phyloP scores from a whole-genome alignment of 2,797 vertebrate genomes.

The Centropyge bicolor region DNA sequence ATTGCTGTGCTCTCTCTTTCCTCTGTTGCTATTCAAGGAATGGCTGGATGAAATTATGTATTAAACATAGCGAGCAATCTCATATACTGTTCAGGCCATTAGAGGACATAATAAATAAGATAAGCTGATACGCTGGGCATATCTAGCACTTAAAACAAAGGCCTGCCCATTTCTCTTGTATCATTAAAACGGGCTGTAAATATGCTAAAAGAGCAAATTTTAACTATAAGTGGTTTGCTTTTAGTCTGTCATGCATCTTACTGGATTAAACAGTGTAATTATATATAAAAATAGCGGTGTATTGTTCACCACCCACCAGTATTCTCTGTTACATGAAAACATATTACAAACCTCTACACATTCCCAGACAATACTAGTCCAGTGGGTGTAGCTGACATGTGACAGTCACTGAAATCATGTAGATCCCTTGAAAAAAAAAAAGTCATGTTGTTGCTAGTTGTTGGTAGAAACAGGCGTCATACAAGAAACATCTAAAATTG shows the following conservation, averaged over 20 bases:
- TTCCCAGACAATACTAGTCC: not conserved
- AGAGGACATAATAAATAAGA: conserved; percentile 1
- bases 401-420: conserved; percentile 22
- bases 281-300: not conserved
- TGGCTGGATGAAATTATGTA: not conserved
- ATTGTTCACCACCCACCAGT: not conserved
- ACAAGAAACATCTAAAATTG: conserved; percentile 57
- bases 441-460: conserved; percentile 26
- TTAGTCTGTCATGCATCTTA: not conserved
- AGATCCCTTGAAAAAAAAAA: conserved; percentile 4
- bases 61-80: not conserved
- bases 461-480: conserved; percentile 24
- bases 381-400: conserved; percentile 9
- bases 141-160: conserved; percentile 18
- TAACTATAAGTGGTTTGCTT: not conserved
- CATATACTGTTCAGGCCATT: not conserved
- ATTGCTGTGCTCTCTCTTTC: not conserved
- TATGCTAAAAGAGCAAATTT: not conserved
- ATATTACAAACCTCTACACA: conserved; percentile 1
- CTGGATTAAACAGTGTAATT: not conserved
- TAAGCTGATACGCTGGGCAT: not conserved
- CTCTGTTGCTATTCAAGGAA: not conserved
- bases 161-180: not conserved
- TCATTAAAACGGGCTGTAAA: not conserved
- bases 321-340: conserved; percentile 7